phyloP scores from a whole-genome alignment of 2,113 vertebrate genomes.

The Oceanites oceanicus region DNA sequence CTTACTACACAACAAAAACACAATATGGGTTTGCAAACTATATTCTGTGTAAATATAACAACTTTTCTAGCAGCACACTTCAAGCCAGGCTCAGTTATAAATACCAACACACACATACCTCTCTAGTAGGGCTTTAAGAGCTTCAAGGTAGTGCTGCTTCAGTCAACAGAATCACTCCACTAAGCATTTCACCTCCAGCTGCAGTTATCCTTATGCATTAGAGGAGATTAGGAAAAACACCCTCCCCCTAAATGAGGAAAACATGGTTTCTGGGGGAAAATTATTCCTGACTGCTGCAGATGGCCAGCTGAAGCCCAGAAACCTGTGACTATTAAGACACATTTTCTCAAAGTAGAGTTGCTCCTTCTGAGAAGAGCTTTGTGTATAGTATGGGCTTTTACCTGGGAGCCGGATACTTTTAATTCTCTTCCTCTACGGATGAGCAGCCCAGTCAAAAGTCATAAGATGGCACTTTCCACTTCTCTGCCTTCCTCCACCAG shows the following conservation, averaged over 20 bases:
- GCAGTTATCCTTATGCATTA: neutral
- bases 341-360: neutral
- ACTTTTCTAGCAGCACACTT: neutral
- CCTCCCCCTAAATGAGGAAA: neutral
- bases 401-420: neutral
- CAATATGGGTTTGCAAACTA: neutral
- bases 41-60: neutral
- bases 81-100: neutral
- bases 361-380: neutral
- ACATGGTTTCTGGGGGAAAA: neutral
- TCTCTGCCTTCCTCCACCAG: neutral
- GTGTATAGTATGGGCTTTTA: neutral
- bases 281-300: neutral
- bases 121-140: neutral
- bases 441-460: neutral
- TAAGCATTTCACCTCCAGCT: neutral
- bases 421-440: neutral
- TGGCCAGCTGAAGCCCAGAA: neutral
- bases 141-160: neutral
- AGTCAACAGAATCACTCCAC: neutral
- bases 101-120: neutral
- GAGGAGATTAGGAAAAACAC: neutral
- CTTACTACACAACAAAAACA: neutral
- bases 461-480: neutral
- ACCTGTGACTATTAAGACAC: neutral